phyloP scores from a whole-genome alignment of 1,140 invertebrate genomes.

The Sycophaga agraensis region DNA sequence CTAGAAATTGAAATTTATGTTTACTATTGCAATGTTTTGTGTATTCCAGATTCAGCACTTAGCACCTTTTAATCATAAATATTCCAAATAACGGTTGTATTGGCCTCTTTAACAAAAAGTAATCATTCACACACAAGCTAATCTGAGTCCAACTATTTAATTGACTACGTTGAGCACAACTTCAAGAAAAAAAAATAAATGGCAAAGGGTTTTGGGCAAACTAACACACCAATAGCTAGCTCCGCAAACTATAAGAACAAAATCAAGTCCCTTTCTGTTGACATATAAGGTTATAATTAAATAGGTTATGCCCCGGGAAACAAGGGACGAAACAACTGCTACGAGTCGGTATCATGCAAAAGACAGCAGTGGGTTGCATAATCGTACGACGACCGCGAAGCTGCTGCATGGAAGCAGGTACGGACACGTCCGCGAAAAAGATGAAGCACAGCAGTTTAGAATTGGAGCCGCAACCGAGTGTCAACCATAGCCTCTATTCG shows the following conservation, averaged over 20 bases:
- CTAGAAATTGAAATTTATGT: background rate
- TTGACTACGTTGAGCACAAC: background rate
- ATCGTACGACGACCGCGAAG: slow-evolving; percentile 16
- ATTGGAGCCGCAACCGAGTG: background rate
- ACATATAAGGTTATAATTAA: slow-evolving; percentile 52
- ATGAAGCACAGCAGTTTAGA: background rate
- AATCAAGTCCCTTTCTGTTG: slow-evolving; percentile 36
- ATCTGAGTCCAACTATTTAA: no score
- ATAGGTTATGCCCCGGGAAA: slow-evolving; percentile 49
- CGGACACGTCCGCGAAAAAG: slow-evolving; percentile 9
- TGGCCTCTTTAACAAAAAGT: slow-evolving; percentile 9
- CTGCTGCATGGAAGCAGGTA: background rate
- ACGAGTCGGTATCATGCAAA: background rate
- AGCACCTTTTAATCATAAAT: no score
- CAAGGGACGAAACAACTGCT: slow-evolving; percentile 24
- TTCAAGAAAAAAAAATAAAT: background rate
- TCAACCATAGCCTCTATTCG: slow-evolving; percentile 12
- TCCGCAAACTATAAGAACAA: no score
- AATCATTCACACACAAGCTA: slow-evolving; percentile 3
- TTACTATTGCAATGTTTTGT: background rate
- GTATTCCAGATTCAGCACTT: no score
- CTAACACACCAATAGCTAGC: slow-evolving; percentile 1
- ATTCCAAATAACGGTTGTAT: background rate
- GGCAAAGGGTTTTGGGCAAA: background rate
- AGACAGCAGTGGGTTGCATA: slow-evolving; percentile 33